Evolutionary conservation across 2,113 vertebrate genomes (phyloP).

Genomic region (Desmodus rotundus): DNA sequence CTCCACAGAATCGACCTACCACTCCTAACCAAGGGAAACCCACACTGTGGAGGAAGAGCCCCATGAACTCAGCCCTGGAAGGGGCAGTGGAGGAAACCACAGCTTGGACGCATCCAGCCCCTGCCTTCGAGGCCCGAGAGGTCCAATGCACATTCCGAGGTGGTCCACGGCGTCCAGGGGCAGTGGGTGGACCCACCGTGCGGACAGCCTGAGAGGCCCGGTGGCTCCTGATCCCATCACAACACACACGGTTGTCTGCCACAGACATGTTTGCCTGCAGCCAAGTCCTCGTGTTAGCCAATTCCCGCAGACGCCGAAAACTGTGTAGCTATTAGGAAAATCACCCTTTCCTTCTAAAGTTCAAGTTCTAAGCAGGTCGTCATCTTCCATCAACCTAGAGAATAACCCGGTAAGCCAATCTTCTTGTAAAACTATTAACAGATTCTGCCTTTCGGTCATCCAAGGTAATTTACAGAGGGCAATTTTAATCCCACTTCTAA

Average conservation of each 20-base stretch:
- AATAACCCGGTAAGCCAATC: constrained; percentile 76
- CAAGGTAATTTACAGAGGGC: constrained; percentile 75
- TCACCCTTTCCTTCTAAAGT: constrained; percentile 37
- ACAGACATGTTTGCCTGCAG: too few relatives aligned
- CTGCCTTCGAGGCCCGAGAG: neutral
- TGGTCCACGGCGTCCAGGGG: neutral
- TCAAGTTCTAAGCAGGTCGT: constrained; percentile 54
- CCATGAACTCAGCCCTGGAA: neutral
- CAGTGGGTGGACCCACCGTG: too few relatives aligned
- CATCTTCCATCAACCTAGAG: constrained; percentile 79
- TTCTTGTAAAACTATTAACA: constrained; percentile 76
- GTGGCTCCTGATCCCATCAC: neutral
- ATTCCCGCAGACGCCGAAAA: neutral
- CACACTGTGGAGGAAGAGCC: too few relatives aligned
- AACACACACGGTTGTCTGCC: too few relatives aligned
- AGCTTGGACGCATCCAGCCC: neutral
- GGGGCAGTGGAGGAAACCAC: neutral
- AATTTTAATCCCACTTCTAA: constrained; percentile 83
- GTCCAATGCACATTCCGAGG: neutral
- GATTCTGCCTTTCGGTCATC: constrained; percentile 75
- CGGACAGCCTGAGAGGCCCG: fast-evolving
- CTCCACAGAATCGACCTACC: fast-evolving
- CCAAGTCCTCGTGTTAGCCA: neutral
- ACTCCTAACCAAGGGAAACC: neutral
- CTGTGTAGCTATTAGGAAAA: neutral